Base-by-base conservation (phyloP, 1,140 invertebrate species). In the Drosophila santomea region DNA sequence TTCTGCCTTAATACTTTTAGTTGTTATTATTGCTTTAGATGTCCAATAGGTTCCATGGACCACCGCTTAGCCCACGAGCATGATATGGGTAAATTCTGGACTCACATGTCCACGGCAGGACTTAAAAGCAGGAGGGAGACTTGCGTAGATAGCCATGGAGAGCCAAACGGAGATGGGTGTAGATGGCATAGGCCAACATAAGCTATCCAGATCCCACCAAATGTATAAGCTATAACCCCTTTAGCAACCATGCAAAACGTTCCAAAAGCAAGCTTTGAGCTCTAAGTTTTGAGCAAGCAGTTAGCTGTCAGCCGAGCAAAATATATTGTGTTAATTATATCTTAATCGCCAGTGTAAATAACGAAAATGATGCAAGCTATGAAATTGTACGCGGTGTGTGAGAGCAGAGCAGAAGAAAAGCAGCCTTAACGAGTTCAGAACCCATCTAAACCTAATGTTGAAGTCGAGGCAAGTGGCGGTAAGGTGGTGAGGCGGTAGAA, bases 11-110 rank as follows among this genome's bases (percentile, higher is more conserved):
- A 20, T 59, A 15, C 14, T 28, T 38, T 66, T 50, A 67, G 60
- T 50, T 52, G 47, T 52, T 66, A 67, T 61, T 41, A 67, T 66
- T 41, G 60, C 23, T 17, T 25, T 17, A 56, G 36, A 15, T 15
- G 23, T 15, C 0, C n/a, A 41, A 7, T 25, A 28, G 23, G n/a
- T 43, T 57, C 3, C 12, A 57, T 28, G 32, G 14, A 54, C 51
- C 47, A 50, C 43, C 43, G 43, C 17, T 20, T 20, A 3, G 12
- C 8, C 15, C 41, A 14, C 11, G n/a, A 57, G 14, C 39, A 44
- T 57, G 20, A 25, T 39, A 28, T 56, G 38, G 10, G 23, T 43
- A 12, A n/a, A 14, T 57, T 39, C 25, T 15, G 47, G 43, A 20
- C 43, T 10, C 3, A 28, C 15, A 8, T 17, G 43, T 20, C 43